Percentiles rank a stretch among this genome's conserved stretches.
Conservation (phyloP, 2,113 vertebrate genomes). For the Bubalus kerabau region DNA sequence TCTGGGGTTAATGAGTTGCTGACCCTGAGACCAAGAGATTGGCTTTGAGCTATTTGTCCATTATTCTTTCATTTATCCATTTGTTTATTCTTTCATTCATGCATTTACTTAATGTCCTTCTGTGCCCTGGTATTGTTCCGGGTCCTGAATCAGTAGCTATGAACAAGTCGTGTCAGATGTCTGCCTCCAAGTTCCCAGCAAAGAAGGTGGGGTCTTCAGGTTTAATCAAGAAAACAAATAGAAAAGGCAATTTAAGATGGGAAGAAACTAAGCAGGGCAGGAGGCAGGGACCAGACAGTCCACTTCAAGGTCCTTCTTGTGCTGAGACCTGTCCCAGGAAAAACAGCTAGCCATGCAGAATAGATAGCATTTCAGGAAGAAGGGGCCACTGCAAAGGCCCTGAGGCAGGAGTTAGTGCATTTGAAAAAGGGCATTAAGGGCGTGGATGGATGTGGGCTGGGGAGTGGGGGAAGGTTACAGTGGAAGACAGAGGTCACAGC, state of each 20-base stretch:
- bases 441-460: background rate
- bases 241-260: background rate
- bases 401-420: background rate
- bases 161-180: background rate
- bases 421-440: background rate
- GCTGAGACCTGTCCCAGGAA: background rate
- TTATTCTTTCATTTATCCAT: fast-evolving
- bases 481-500: background rate
- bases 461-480: background rate
- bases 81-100: background rate
- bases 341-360: background rate
- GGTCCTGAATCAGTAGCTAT: fast-evolving
- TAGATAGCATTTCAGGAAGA: background rate
- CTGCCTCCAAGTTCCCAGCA: background rate
- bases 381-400: background rate
- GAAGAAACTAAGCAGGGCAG: background rate
- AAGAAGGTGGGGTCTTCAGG: background rate
- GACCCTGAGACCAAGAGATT: fast-evolving
- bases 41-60: background rate
- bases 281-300: background rate
- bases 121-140: background rate
- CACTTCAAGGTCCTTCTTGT: background rate
- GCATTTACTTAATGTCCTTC: background rate
- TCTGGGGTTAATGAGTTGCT: background rate
- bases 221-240: background rate